Evolutionary conservation across 2,113 vertebrate species (phyloP).

Genomic region (Narcine bancroftii): DNA sequence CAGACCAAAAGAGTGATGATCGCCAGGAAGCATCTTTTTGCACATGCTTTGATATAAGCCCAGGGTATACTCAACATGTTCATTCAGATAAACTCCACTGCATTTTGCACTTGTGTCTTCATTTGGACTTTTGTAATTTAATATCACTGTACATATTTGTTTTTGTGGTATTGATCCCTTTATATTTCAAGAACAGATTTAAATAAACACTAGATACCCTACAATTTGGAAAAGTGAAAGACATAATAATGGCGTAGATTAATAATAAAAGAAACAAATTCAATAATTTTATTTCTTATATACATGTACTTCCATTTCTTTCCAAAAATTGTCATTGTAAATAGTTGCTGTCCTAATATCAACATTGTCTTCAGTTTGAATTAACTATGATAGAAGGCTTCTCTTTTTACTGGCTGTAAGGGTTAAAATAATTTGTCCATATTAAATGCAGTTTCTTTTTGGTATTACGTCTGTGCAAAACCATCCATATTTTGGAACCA

Average conservation of each 20-base stretch:
- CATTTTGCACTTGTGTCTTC: background rate
- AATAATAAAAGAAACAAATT: background rate
- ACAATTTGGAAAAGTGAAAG: background rate
- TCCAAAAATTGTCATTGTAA: background rate
- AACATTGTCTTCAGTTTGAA: background rate
- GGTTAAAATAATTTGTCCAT: slow-evolving; percentile 3
- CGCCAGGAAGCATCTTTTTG: slow-evolving; percentile 16
- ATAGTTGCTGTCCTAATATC: background rate
- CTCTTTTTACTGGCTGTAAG: background rate
- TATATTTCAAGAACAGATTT: background rate
- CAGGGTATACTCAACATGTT: slow-evolving; percentile 16
- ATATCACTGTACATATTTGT: background rate
- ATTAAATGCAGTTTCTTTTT: background rate
- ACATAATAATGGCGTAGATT: background rate
- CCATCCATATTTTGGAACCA: background rate
- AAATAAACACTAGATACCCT: background rate
- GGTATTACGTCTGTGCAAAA: background rate
- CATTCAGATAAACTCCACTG: background rate
- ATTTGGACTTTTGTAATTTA: no score
- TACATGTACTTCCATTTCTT: background rate
- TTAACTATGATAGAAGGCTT: background rate
- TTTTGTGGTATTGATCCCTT: background rate
- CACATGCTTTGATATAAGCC: background rate
- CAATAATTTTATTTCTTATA: background rate
- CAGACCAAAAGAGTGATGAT: background rate